Percentiles rank a stretch among this genome's conserved stretches.
Evolutionary conservation across 2,797 vertebrate genomes (phyloP).

Genomic region (Gobio occitaniae): DNA sequence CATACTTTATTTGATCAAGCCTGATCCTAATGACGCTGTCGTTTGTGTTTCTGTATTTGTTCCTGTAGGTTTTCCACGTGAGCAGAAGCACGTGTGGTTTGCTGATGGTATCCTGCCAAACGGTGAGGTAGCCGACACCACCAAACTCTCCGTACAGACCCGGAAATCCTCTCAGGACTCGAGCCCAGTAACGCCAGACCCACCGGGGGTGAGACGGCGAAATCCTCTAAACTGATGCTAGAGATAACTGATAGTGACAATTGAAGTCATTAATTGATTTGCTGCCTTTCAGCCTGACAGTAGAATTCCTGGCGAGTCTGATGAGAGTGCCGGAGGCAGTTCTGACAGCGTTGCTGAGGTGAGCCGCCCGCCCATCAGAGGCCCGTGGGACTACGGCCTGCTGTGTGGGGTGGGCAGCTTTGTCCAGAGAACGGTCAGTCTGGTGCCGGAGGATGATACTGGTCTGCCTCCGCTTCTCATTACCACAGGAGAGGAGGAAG

Average conservation of each 20-base stretch:
- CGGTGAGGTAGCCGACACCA: conserved; percentile 92
- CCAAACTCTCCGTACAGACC: conserved; percentile 81
- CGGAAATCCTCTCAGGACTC: conserved; percentile 81
- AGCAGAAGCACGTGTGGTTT: conserved; percentile 95
- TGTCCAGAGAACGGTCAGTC: conserved; percentile 78
- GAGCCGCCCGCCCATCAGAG: conserved; percentile 63
- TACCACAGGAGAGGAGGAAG: conserved; percentile 76
- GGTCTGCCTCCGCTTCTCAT: conserved; percentile 89
- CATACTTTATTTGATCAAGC: not conserved
- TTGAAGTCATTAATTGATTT: conserved; percentile 12
- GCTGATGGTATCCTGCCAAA: conserved; percentile 95
- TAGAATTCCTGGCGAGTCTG: conserved; percentile 33
- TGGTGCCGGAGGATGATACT: conserved; percentile 83
- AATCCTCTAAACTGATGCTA: conserved; percentile 18
- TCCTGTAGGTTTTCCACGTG: conserved; percentile 79
- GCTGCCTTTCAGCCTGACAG: conserved; percentile 63
- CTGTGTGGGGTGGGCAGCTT: conserved; percentile 81
- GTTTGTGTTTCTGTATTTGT: conserved; percentile 4
- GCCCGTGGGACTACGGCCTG: conserved; percentile 81
- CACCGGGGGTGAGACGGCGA: conserved; percentile 53
- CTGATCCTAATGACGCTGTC: not conserved
- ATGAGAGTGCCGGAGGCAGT: conserved; percentile 27
- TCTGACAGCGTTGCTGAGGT: conserved; percentile 49
- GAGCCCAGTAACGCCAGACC: conserved; percentile 68
- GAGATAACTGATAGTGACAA: not conserved